phyloP scores from a whole-genome alignment of 2,797 vertebrate species.

The Pseudomugil gertrudae region DNA sequence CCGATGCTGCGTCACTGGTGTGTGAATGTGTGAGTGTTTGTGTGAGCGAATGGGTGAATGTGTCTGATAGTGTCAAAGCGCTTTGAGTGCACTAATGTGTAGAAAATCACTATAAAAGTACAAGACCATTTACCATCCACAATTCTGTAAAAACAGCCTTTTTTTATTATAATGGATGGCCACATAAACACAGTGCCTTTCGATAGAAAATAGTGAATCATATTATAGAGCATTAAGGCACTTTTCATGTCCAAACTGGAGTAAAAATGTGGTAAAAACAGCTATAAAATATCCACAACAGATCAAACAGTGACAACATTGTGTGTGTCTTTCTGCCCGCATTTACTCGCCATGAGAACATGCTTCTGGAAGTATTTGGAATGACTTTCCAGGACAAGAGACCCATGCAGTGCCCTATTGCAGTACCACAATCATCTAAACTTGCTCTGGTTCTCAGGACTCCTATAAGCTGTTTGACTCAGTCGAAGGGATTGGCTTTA shows the following conservation, averaged over 20 bases:
- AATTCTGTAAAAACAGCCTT: not conserved
- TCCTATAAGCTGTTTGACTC: slow-evolving; percentile 43
- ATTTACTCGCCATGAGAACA: not conserved
- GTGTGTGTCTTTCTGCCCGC: not conserved
- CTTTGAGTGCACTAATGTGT: too few species aligned
- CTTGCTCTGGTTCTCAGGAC: slow-evolving; percentile 29
- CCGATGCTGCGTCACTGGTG: too few species aligned
- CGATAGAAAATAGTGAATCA: not conserved
- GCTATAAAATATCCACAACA: not conserved
- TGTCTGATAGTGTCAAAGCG: too few species aligned
- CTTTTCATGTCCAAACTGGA: not conserved
- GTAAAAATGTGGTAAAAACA: not conserved
- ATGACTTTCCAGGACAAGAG: not conserved
- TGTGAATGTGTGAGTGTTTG: too few species aligned
- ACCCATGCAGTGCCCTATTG: not conserved
- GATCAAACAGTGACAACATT: too few species aligned
- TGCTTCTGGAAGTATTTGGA: not conserved
- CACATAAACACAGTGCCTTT: not conserved
- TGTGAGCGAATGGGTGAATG: too few species aligned
- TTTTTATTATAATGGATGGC: not conserved
- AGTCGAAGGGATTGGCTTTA: slow-evolving; percentile 43
- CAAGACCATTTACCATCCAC: too few species aligned
- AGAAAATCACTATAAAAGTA: too few species aligned
- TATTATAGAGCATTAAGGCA: not conserved
- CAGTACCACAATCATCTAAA: not conserved